These are phyloP conservation scores for Leucopternis melanops DNA, from an alignment of 2,113 vertebrate genomes.

Conservation along the genomic window DNA sequence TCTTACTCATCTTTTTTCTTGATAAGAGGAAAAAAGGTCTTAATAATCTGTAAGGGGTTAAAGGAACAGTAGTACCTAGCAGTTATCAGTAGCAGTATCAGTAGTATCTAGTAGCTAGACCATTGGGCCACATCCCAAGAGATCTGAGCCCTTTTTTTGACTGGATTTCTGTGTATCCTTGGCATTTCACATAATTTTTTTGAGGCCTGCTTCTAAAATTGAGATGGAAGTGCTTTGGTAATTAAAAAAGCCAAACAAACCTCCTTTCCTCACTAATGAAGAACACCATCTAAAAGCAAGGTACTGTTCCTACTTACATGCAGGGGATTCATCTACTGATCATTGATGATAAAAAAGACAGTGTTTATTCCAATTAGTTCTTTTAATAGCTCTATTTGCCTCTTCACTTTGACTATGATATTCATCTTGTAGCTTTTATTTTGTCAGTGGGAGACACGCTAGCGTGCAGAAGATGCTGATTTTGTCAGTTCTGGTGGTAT, in stretches of 20 bases:
- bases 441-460: neutral
- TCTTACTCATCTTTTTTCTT: neutral
- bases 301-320: neutral
- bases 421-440: neutral
- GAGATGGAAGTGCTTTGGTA: neutral
- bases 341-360: neutral
- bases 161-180: neutral
- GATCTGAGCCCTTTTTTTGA: neutral
- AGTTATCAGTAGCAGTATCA: neutral
- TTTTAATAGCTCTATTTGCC: neutral
- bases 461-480: neutral
- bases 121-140: neutral
- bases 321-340: neutral
- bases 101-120: neutral
- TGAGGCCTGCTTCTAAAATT: neutral
- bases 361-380: neutral
- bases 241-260: neutral
- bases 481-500: neutral
- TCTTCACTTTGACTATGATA: neutral
- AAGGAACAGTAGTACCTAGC: neutral
- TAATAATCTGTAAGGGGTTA: neutral
- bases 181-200: neutral
- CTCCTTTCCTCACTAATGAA: neutral
- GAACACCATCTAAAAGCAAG: neutral
- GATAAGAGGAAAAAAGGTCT: neutral